Evolutionary conservation across 2,888 invertebrate species (phyloP).

Genomic region (Diachrysia chrysitis): DNA sequence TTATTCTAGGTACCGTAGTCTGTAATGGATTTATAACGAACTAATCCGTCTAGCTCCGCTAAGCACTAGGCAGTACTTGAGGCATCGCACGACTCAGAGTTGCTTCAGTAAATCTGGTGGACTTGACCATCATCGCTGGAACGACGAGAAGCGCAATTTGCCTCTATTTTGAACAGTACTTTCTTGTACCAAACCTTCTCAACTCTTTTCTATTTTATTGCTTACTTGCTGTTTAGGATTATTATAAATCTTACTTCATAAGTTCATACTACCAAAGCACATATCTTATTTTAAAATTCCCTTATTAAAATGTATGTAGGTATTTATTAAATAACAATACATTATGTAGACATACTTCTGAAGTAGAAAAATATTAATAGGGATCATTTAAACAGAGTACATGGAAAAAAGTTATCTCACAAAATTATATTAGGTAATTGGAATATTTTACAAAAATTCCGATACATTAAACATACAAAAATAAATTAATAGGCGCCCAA

Average conservation of each 20-base stretch:
- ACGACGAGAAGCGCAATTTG: constrained; percentile 51
- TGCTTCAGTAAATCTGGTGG: constrained; percentile 11
- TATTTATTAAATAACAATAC: too few species aligned
- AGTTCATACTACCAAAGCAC: too few species aligned
- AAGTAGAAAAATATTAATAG: too few species aligned
- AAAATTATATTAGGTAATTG: background rate
- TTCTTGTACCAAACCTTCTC: constrained; percentile 13
- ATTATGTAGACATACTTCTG: too few species aligned
- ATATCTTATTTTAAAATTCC: too few species aligned
- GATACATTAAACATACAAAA: background rate
- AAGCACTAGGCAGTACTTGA: constrained; percentile 23
- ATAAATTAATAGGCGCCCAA: background rate
- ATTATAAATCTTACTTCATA: too few species aligned
- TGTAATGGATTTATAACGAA: constrained; percentile 2
- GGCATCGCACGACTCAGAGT: constrained; percentile 27
- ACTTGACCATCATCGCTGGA: too few species aligned
- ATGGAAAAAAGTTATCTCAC: too few species aligned
- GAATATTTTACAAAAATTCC: background rate
- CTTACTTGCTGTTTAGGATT: background rate
- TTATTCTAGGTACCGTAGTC: background rate
- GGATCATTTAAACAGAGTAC: too few species aligned
- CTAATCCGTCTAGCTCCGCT: background rate
- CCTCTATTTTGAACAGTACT: constrained; percentile 39
- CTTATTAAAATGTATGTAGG: too few species aligned
- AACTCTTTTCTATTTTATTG: constrained; percentile 6